Evolutionary conservation across 2,113 vertebrate genomes (phyloP).

Genomic region (Labeo rohita): DNA sequence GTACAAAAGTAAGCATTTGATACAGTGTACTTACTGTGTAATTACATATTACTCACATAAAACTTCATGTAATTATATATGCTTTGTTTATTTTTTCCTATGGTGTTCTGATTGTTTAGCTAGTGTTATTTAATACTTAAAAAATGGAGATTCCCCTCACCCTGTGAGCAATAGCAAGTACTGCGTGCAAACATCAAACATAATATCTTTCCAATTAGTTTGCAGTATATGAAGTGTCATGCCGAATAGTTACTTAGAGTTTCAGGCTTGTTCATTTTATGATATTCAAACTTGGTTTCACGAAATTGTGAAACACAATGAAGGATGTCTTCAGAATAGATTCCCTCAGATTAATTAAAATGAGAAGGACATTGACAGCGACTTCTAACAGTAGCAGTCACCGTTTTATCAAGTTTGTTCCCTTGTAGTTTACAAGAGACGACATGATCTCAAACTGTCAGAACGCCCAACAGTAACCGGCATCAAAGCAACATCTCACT

Average conservation of each 20-base stretch:
- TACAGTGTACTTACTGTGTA: no score
- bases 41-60: no score
- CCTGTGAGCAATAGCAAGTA: neutral
- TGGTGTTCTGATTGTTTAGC: no score
- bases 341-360: neutral
- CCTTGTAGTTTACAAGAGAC: neutral
- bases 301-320: neutral
- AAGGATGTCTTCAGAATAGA: neutral
- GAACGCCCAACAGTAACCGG: neutral
- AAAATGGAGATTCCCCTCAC: neutral
- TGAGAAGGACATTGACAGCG: neutral
- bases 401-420: neutral
- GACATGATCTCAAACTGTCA: constrained; percentile 1
- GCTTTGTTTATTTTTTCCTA: no score
- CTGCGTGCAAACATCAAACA: neutral
- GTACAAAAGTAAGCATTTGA: no score
- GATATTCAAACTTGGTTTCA: neutral
- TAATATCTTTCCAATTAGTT: neutral
- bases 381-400: neutral
- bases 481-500: constrained; percentile 12
- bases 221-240: neutral
- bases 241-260: neutral
- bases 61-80: no score
- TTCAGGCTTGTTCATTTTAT: neutral
- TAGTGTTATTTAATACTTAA: neutral